phyloP scores from a whole-genome alignment of 1,140 invertebrate genomes.

The Drosophila pachea region DNA sequence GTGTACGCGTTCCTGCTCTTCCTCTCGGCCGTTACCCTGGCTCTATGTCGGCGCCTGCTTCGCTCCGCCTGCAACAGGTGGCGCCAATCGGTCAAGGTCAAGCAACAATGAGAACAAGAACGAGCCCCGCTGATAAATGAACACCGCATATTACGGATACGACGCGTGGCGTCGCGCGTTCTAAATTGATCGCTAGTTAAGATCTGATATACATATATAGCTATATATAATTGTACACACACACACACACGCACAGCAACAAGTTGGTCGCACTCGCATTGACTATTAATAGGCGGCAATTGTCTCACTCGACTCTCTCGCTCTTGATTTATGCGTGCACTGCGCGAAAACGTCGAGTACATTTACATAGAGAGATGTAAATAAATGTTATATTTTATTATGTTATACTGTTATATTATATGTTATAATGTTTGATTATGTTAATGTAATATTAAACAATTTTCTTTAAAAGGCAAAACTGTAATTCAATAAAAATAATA shows the following conservation, averaged over 20 bases:
- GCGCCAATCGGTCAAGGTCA: conserved; percentile 21
- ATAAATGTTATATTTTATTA: no score
- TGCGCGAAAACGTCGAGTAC: conserved; percentile 10
- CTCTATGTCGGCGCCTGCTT: conserved; percentile 10
- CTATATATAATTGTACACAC: conserved; percentile 3
- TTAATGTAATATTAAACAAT: no score
- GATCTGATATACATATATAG: background rate
- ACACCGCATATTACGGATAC: conserved; percentile 18
- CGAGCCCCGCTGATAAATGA: background rate
- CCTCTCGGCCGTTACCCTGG: background rate
- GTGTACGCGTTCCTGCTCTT: conserved; percentile 47
- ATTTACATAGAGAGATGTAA: background rate
- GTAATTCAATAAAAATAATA: no score
- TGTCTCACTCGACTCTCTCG: background rate
- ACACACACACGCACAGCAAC: conserved; percentile 12
- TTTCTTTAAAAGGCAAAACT: no score
- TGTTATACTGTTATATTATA: no score
- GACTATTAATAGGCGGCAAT: conserved; percentile 32
- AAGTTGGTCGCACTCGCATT: conserved; percentile 26
- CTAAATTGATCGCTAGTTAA: background rate
- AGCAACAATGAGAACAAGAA: conserved; percentile 13
- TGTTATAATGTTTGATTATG: no score
- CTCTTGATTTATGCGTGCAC: conserved; percentile 8
- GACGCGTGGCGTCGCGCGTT: conserved; percentile 4
- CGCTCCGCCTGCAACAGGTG: conserved; percentile 1